Conservation (phyloP, 2,797 vertebrate genomes). For the Echeneis naucrates region DNA sequence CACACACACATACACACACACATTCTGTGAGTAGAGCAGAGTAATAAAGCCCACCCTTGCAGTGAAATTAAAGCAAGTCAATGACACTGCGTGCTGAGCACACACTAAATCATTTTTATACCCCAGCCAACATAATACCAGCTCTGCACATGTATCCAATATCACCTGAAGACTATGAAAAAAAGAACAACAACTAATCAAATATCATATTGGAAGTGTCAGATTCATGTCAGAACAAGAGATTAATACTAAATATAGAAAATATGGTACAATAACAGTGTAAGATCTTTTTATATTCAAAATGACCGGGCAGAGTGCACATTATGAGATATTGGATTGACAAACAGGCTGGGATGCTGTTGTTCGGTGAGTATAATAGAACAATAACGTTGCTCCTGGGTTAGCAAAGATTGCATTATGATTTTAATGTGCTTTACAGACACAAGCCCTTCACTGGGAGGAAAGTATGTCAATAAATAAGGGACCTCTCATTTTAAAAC, state of each 20-base stretch:
- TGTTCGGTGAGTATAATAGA: slow-evolving; percentile 79
- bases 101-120: slow-evolving; percentile 88
- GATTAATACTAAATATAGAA: slow-evolving; percentile 84
- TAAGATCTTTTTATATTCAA: slow-evolving; percentile 82
- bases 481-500: slow-evolving; percentile 75
- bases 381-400: slow-evolving; percentile 82
- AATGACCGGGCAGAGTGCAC: slow-evolving; percentile 78
- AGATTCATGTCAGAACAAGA: slow-evolving; percentile 80
- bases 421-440: slow-evolving; percentile 83
- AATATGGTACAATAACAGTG: slow-evolving; percentile 78
- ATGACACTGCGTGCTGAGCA: slow-evolving; percentile 82
- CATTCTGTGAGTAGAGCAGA: slow-evolving; percentile 62
- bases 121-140: slow-evolving; percentile 81
- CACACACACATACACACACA: slow-evolving; percentile 42
- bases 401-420: slow-evolving; percentile 82
- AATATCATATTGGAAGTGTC: slow-evolving; percentile 84
- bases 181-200: slow-evolving; percentile 78
- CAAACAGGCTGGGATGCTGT: slow-evolving; percentile 77
- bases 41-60: slow-evolving; percentile 81
- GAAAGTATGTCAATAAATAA: slow-evolving; percentile 83
- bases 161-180: slow-evolving; percentile 78
- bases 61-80: slow-evolving; percentile 85
- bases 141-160: slow-evolving; percentile 80
- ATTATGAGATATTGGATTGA: slow-evolving; percentile 85
- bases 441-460: slow-evolving; percentile 75